phyloP scores from a whole-genome alignment of 2,797 vertebrate genomes.

The Rhadinocentrus ornatus region DNA sequence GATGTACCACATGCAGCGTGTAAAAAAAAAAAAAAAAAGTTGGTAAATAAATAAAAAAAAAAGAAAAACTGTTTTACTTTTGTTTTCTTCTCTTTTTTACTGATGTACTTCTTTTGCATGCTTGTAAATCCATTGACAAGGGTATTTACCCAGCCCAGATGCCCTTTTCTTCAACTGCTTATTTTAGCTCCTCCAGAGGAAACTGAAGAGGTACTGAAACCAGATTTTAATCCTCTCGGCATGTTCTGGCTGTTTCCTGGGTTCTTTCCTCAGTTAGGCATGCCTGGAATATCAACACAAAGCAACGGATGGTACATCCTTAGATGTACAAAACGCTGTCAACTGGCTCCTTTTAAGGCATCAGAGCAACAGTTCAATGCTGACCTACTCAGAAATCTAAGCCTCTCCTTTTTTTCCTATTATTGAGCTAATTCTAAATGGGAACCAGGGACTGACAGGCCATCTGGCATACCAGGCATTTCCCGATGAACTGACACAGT shows the following conservation, averaged over 20 bases:
- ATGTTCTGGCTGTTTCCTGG: conserved; percentile 10
- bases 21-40: too few species aligned
- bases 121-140: too few species aligned
- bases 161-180: not conserved
- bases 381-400: not conserved
- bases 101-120: too few species aligned
- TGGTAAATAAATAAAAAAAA: too few species aligned
- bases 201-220: conserved; percentile 6
- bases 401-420: not conserved
- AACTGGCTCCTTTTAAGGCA: not conserved
- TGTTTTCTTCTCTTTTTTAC: not conserved
- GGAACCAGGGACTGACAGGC: not conserved
- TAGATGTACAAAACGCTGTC: conserved; percentile 1
- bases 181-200: not conserved
- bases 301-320: not conserved
- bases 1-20: too few species aligned
- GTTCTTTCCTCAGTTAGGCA: not conserved
- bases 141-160: not conserved
- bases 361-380: not conserved
- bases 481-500: too few species aligned
- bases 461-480: too few species aligned
- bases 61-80: too few species aligned
- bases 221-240: conserved; percentile 29
- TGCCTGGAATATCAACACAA: conserved; percentile 12
- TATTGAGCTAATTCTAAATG: not conserved